A percentile compares a stretch with the other conserved stretches of the same genome.
Conservation (phyloP, 2,888 invertebrate genomes). For the Doris montereyensis region DNA sequence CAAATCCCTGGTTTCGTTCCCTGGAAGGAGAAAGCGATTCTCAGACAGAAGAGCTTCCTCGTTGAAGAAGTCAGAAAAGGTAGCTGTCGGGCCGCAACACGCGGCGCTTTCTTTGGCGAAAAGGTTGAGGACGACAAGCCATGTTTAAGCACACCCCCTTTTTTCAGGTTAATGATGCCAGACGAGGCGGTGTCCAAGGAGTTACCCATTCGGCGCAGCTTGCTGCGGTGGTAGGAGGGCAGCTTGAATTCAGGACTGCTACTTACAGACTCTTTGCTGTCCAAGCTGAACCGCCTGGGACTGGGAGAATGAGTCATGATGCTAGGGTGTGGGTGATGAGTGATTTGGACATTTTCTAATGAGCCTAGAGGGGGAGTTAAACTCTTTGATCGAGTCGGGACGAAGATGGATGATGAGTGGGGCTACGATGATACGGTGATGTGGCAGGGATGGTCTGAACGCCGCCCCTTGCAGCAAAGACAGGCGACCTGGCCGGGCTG, state of each 20-base stretch:
- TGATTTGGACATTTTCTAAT: neutral
- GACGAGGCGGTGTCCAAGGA: neutral
- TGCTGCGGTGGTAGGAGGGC: conserved; percentile 25
- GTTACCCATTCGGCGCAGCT: conserved; percentile 1
- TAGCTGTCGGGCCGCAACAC: conserved; percentile 3
- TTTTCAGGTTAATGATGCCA: neutral
- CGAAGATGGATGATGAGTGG: neutral
- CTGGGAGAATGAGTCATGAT: too few species aligned
- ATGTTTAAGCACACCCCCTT: neutral
- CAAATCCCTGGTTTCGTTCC: too few species aligned
- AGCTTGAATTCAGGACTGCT: conserved; percentile 29
- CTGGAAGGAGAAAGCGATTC: conserved; percentile 34
- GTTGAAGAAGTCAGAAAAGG: conserved; percentile 25
- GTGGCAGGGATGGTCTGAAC: too few species aligned
- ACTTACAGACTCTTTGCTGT: neutral
- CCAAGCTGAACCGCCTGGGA: too few species aligned
- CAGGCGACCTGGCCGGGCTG: too few species aligned
- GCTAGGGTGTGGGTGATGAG: neutral
- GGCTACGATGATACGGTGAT: too few species aligned
- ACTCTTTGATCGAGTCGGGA: too few species aligned
- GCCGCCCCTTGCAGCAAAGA: too few species aligned
- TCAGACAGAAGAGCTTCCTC: conserved; percentile 33
- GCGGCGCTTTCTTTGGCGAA: too few species aligned
- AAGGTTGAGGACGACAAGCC: neutral
- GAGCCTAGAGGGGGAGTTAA: neutral